phyloP scores from a whole-genome alignment of 2,113 vertebrate species.

The Excalfactoria chinensis region DNA sequence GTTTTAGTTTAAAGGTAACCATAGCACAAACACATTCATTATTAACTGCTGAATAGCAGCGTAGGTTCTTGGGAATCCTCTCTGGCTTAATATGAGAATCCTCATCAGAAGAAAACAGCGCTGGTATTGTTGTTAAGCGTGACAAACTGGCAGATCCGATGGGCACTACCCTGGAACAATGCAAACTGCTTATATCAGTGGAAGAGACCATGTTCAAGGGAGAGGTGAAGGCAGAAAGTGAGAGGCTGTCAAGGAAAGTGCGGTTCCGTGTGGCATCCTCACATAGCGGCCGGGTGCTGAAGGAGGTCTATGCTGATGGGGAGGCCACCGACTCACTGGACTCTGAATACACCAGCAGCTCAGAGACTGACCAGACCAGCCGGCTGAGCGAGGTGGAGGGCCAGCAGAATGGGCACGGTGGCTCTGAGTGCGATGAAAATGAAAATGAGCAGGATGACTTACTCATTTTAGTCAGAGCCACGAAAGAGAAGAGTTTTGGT shows the following conservation, averaged over 20 bases:
- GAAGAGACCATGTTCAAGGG: constrained; percentile 77
- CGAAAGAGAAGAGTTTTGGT: constrained; percentile 86
- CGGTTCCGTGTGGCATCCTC: constrained; percentile 94
- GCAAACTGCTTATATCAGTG: constrained; percentile 78
- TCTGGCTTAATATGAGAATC: constrained; percentile 67
- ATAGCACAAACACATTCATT: constrained; percentile 90
- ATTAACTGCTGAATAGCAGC: constrained; percentile 83
- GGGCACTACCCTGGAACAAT: constrained; percentile 74
- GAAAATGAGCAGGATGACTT: constrained; percentile 87
- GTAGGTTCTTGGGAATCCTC: constrained; percentile 77
- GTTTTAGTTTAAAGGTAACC: constrained; percentile 95
- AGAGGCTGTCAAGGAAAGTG: constrained; percentile 87
- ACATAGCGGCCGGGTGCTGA: constrained; percentile 92
- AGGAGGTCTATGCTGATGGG: constrained; percentile 92
- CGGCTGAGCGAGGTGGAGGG: constrained; percentile 83
- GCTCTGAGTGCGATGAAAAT: constrained; percentile 85
- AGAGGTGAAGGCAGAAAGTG: constrained; percentile 70
- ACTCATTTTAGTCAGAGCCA: constrained; percentile 85
- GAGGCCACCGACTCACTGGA: constrained; percentile 87
- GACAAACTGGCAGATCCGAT: constrained; percentile 51
- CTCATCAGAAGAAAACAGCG: constrained; percentile 64
- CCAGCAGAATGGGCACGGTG: constrained; percentile 78
- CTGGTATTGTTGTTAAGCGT: constrained; percentile 62
- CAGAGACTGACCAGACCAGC: constrained; percentile 86
- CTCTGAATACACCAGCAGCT: constrained; percentile 90